These are phyloP conservation scores for Phrynosoma platyrhinos DNA, from an alignment of 2,113 vertebrate genomes.

Conservation along the genomic window DNA sequence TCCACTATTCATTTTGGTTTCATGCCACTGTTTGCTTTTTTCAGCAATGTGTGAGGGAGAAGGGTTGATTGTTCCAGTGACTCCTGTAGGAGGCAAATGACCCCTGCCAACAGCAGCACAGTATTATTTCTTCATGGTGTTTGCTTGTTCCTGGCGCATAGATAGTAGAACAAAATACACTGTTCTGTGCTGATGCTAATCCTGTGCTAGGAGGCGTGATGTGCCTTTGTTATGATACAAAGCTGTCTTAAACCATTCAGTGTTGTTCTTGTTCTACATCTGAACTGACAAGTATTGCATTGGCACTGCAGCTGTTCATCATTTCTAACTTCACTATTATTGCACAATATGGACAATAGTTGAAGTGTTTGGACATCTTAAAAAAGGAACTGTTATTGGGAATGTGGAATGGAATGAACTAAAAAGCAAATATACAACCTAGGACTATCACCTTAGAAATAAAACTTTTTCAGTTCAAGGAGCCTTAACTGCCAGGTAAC, in stretches of 20 bases:
- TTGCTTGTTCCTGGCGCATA: conserved; percentile 7
- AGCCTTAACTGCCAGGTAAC: neutral
- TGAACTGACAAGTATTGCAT: conserved; percentile 56
- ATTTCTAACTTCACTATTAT: conserved; percentile 43
- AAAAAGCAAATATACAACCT: neutral
- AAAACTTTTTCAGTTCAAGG: conserved; percentile 1
- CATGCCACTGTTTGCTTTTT: neutral
- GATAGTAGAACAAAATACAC: conserved; percentile 54
- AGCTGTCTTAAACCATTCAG: conserved; percentile 46
- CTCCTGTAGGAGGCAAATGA: neutral
- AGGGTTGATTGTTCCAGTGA: conserved; percentile 30
- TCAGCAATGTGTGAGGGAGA: neutral
- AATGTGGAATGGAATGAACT: conserved; percentile 25
- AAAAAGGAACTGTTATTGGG: conserved; percentile 28
- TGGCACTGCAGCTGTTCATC: conserved; percentile 64
- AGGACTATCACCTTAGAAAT: neutral
- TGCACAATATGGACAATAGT: conserved; percentile 41
- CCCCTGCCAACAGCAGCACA: conserved; percentile 42
- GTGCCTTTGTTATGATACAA: conserved; percentile 68
- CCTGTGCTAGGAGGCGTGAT: conserved; percentile 62
- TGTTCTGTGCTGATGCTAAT: neutral
- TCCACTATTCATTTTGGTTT: neutral
- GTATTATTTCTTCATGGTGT: conserved; percentile 3
- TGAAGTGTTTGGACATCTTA: conserved; percentile 50
- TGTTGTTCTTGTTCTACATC: conserved; percentile 54